A percentile compares a stretch with the other conserved stretches of the same genome.
Conservation (phyloP, 2,888 invertebrate genomes). For the Epirrhoe alternata region DNA sequence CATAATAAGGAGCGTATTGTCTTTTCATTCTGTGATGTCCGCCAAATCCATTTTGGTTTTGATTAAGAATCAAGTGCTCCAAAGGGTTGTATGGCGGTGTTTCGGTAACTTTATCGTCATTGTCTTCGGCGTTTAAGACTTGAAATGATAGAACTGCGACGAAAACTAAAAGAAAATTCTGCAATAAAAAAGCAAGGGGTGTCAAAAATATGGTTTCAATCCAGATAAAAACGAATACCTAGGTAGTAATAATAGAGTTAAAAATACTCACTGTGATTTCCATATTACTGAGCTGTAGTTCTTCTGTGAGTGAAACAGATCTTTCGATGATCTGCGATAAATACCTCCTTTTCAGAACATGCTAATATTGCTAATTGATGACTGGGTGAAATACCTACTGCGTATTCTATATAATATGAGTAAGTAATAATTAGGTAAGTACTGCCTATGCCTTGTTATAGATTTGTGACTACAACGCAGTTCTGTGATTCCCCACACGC, state of each 20-base stretch:
- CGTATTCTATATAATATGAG: background rate
- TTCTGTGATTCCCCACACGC: slow-evolving; percentile 24
- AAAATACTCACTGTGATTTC: slow-evolving; percentile 51
- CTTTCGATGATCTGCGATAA: slow-evolving; percentile 39
- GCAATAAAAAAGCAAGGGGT: slow-evolving; percentile 36
- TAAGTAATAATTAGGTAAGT: too few relatives aligned
- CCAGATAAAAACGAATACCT: too few relatives aligned
- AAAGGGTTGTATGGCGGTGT: slow-evolving; percentile 51
- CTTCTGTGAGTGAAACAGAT: slow-evolving; percentile 45
- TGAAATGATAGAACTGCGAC: slow-evolving; percentile 44
- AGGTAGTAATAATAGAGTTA: background rate
- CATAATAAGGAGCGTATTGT: slow-evolving; percentile 52
- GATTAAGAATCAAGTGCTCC: slow-evolving; percentile 50
- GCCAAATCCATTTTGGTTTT: slow-evolving; percentile 46
- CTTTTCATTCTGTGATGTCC: slow-evolving; percentile 54
- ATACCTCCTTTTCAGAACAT: slow-evolving; percentile 38
- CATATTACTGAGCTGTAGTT: slow-evolving; percentile 45
- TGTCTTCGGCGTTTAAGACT: slow-evolving; percentile 41
- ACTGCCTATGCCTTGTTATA: too few relatives aligned
- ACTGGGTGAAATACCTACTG: slow-evolving; percentile 17
- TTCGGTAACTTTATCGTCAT: slow-evolving; percentile 29
- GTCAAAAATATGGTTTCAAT: too few relatives aligned
- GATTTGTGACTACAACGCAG: background rate
- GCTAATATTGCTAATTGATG: slow-evolving; percentile 60
- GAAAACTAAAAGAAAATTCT: slow-evolving; percentile 46